Evolutionary conservation across 2,113 vertebrate species (phyloP), one percentile per base, ranked within the genome.

Genomic region (Haliaeetus leucogaster): DNA sequence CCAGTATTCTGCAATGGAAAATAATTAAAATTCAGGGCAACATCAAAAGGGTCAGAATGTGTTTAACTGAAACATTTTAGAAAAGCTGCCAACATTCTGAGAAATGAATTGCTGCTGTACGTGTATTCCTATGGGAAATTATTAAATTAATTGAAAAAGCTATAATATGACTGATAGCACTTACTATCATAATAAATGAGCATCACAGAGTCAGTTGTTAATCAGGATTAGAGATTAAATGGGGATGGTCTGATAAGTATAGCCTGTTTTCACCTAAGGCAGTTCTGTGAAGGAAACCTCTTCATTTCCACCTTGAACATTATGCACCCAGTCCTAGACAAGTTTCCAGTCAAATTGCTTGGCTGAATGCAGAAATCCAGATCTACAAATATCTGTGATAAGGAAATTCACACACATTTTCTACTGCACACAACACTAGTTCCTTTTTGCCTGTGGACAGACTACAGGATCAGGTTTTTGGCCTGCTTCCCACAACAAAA

Each of bases 1-100:
- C 8, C 14, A 74, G 29, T 53, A 70, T 38, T 58, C 59, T 47
- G 59, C 32, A 90, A 52, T 34, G 27, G 65, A 74, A 94, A 89
- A 94, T 74, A 97, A 89, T 77, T 94, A 86, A 78, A 91, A 94
- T 79, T 67, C 65, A 87, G 61, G 61, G 81, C 65, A 91, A 50
- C 58, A 82, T 74, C 55, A 87, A 65, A 84, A 48, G 29, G n/a
- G 43, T 53, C 72, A 93, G 61, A 74, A 93, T 0, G 11, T 86
- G 42, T 90, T 95, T 89, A 93, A 92, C 6, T 66, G 80, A 95
- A 94, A 52, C 15, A 52, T 52, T 72, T 82, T 36, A 55, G 58
- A 82, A 87, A 91, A 94, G 47, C 56, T 89, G 83, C 45, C 76
- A 83, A 6, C 11, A 16, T 74, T 86, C 58, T 73, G 27, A 81